A percentile compares a stretch with the other conserved stretches of the same genome.
Conservation (phyloP, 2,113 vertebrate genomes). For the Pelecanus crispus region DNA sequence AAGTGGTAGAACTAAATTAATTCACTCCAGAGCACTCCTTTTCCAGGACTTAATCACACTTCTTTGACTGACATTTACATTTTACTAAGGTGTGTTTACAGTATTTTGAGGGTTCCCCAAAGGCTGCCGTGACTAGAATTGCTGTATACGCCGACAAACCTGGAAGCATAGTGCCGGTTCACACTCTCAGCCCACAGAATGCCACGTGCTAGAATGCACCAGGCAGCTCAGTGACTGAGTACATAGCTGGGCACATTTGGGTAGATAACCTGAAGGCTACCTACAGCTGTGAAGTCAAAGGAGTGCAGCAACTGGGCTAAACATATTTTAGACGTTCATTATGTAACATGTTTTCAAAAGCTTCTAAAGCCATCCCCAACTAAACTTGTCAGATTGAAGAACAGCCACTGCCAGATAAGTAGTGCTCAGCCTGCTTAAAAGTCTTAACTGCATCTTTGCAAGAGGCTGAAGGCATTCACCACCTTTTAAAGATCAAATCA, state of each 20-base stretch:
- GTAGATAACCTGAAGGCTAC: neutral
- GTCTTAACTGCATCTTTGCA: neutral
- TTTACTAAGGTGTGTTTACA: neutral
- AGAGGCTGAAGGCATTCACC: neutral
- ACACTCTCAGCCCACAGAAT: neutral
- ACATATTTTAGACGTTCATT: neutral
- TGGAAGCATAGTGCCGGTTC: neutral
- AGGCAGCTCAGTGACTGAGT: neutral
- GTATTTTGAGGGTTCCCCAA: neutral
- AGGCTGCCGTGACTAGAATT: neutral
- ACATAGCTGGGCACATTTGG: neutral
- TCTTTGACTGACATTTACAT: neutral
- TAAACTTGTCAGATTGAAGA: neutral
- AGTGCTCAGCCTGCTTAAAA: neutral
- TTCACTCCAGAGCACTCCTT: neutral
- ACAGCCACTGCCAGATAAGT: neutral
- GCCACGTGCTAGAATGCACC: neutral
- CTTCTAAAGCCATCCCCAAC: neutral
- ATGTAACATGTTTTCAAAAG: neutral
- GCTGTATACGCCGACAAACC: neutral
- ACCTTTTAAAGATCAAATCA: neutral
- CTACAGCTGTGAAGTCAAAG: neutral
- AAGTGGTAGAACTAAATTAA: neutral
- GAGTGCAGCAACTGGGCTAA: neutral
- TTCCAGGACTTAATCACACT: neutral